Evolutionary conservation across 2,113 vertebrate species (phyloP).

Genomic region (Cygnus buccinator): DNA sequence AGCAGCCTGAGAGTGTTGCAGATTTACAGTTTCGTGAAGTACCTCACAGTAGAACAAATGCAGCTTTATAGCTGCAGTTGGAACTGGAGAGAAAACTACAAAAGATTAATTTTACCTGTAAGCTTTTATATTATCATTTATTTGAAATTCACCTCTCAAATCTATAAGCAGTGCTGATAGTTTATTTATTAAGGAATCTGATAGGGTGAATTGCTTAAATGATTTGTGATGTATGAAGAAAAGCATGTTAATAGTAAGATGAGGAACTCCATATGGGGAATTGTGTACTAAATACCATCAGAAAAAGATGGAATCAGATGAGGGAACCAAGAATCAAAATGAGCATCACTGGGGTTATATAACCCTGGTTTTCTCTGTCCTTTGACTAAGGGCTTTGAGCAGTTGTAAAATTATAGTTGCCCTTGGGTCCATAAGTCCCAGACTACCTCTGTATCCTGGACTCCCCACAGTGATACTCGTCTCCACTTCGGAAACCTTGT

Average conservation of each 20-base stretch:
- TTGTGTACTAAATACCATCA: neutral
- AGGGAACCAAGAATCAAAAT: neutral
- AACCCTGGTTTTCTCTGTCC: neutral
- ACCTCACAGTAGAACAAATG: neutral
- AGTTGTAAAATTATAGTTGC: neutral
- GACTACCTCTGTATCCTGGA: neutral
- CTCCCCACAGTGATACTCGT: rapidly evolving
- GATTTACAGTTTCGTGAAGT: neutral
- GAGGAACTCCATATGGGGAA: neutral
- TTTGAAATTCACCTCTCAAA: neutral
- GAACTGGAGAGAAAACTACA: neutral
- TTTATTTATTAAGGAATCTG: neutral
- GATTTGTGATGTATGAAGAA: neutral
- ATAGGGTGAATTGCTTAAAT: neutral
- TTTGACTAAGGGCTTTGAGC: neutral
- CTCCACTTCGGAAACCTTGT: neutral
- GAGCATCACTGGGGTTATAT: neutral
- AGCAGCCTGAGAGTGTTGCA: neutral
- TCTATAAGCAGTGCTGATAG: neutral
- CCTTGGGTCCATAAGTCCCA: rapidly evolving
- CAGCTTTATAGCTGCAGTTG: neutral
- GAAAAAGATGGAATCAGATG: neutral
- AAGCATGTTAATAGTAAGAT: neutral
- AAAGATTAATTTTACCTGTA: neutral
- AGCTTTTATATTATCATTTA: neutral